Evolutionary conservation across 2,113 vertebrate species (phyloP).

Genomic region (Ceyx melanurus): DNA sequence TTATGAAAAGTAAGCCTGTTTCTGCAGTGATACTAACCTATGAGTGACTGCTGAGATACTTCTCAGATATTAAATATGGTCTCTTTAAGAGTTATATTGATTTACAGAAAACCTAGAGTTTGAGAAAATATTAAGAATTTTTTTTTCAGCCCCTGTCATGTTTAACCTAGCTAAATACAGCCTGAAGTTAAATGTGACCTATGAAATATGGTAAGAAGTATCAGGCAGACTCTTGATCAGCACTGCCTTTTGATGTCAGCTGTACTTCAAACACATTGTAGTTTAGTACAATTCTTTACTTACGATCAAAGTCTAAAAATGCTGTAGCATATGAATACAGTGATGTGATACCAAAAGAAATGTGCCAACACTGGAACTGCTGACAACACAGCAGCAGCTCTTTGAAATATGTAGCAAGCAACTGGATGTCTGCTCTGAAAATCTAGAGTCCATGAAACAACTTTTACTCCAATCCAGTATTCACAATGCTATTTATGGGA

Average conservation of each 20-base stretch:
- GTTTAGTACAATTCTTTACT: neutral
- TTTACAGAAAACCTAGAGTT: conserved; percentile 45
- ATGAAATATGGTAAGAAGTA: neutral
- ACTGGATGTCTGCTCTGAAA: neutral
- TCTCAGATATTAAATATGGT: conserved; percentile 44
- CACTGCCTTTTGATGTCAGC: neutral
- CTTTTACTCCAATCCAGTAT: neutral
- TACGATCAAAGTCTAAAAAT: neutral
- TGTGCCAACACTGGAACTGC: neutral
- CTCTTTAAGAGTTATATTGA: conserved; percentile 41
- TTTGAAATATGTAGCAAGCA: neutral
- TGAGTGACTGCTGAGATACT: conserved; percentile 42
- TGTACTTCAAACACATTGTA: neutral
- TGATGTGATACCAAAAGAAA: neutral
- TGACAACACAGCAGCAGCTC: neutral
- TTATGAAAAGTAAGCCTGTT: conserved; percentile 34
- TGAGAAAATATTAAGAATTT: conserved; percentile 57
- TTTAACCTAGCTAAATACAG: conserved; percentile 2
- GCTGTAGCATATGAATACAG: neutral
- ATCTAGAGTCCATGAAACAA: neutral
- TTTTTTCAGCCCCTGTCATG: conserved; percentile 17
- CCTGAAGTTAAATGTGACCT: conserved; percentile 31
- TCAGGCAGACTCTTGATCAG: neutral
- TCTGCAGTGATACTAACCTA: neutral
- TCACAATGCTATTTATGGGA: neutral